Base-by-base conservation (phyloP, 2,888 invertebrate species). In the Parnassius smintheus region DNA sequence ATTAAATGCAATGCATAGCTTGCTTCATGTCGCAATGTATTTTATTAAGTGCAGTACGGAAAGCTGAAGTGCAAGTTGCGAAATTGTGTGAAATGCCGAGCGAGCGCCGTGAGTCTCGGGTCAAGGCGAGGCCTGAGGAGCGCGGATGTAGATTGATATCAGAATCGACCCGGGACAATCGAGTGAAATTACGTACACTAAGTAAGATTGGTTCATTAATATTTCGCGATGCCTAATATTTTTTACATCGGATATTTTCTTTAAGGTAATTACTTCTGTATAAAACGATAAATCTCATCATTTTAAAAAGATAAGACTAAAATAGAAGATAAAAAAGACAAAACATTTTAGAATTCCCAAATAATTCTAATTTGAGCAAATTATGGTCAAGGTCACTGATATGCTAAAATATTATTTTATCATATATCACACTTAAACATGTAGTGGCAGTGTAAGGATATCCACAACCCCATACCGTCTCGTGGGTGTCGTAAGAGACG, bases 121-220 rank as follows among this genome's bases (percentile, higher is more conserved):
- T 75, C 75, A 75, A 75, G 75, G 74, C 59, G 62, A 58, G 22
- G 63, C 54, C 51, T 60, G 62, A 66, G 67, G 13, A n/a, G 50
- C 61, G 8, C 55, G 49, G 55, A 61, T 61, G 44, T 61, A 42
- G 61, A 61, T 61, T 50, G 55, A 13, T 50, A 50, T 61, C 56
- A 22, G 55, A 61, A 44, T 50, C 55, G 55, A 61, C 42, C 55
- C 42, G 9, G 13, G 44, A 61, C 55, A 22, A 56, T 49, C 50
- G 12, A 45, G 42, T 25, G 35, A 55, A 49, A 54, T 55, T 45
- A 42, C 55, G n/a, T 48, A 45, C 48, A 55, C 25, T 48, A 2
- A 13, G 44, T 1, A 49, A 52, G 18, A 18, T 22, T 44, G 44
- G 22, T n/a, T 18, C 7, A 48, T 48, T 13, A 2, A 48, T 2